Base-by-base conservation (phyloP, 2,888 invertebrate species). In the Leptinotarsa peninsularis region DNA sequence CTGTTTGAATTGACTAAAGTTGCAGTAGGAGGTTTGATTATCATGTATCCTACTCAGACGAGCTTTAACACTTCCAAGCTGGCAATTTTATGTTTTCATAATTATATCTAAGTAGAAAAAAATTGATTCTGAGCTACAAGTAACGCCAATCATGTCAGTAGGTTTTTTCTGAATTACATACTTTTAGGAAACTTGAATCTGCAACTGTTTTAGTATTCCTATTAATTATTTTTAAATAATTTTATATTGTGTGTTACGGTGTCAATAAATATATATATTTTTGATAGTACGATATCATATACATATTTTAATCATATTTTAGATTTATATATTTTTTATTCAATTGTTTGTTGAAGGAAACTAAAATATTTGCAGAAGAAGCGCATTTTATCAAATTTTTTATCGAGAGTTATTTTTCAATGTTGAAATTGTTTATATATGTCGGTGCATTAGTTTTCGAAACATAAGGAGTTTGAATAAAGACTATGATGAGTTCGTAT, bases 301-400 rank as follows among this genome's bases (percentile, higher is more conserved):
- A 23, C 23, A 63, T 63, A 63, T 43, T 63, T 63, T 27, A 63
- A n/a, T 43, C 43, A 63, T 63, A 43, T 63, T 43, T 27, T 63
- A 63, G 63, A 63, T 63, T 63, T 63, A 63, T 63, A 33, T 63
- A 63, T 63, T 63, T 63, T 63, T 52, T 7, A 52, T 52, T 52
- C 33, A 63, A 17, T 63, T 43, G n/a, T 33, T 33, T 63, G 17
- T 63, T 63, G 33, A 58, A 14, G 52, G 4, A 23, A 23, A 23
- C 13, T 23, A 21, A 23, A 58, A 23, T 23, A 27, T 23, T 23
- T 58, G 58, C 23, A 23, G 21, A 15, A 13, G 23, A 0, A 21
- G 17, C 4, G 27, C 15, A 58, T 2, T 58, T 58, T 15, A 21
- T 58, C 2, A 3, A 17, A 52, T 23, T 18, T 13, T 56, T 21